Percentiles rank a stretch among this genome's conserved stretches.
Evolutionary conservation across 2,888 invertebrate genomes (phyloP).

Genomic region (Diploptera punctata): DNA sequence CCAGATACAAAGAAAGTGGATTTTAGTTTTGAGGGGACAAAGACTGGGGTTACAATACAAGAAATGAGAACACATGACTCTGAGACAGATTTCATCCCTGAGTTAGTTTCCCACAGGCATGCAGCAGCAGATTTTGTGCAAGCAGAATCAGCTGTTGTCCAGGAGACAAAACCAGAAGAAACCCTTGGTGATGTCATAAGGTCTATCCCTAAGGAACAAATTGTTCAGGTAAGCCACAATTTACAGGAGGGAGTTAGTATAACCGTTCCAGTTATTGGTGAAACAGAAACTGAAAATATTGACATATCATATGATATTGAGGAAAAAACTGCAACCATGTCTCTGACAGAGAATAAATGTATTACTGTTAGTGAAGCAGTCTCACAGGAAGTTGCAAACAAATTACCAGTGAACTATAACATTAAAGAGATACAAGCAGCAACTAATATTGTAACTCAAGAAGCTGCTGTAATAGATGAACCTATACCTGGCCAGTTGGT

Average conservation of each 20-base stretch:
- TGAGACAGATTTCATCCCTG: slow-evolving; percentile 34
- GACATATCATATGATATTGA: slow-evolving; percentile 46
- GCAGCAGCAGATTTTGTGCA: slow-evolving; percentile 34
- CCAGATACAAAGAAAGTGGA: slow-evolving; percentile 39
- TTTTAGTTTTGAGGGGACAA: slow-evolving; percentile 37
- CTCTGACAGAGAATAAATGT: slow-evolving; percentile 37
- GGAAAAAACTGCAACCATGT: slow-evolving; percentile 31
- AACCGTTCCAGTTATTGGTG: slow-evolving; percentile 49
- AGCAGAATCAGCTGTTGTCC: slow-evolving; percentile 38
- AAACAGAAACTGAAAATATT: slow-evolving; percentile 53
- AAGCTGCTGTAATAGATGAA: slow-evolving; percentile 34
- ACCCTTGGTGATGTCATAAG: slow-evolving; percentile 38
- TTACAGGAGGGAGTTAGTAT: slow-evolving; percentile 42
- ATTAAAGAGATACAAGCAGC: slow-evolving; percentile 33
- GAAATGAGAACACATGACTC: slow-evolving; percentile 39
- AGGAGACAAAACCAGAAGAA: slow-evolving; percentile 49
- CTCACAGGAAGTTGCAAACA: slow-evolving; percentile 37
- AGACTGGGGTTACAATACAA: slow-evolving; percentile 43
- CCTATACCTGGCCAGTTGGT: slow-evolving; percentile 34
- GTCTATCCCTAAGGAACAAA: slow-evolving; percentile 36
- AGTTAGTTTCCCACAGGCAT: slow-evolving; percentile 16
- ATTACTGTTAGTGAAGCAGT: slow-evolving; percentile 40
- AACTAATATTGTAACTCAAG: slow-evolving; percentile 31
- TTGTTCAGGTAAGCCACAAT: slow-evolving; percentile 37
- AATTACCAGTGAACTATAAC: slow-evolving; percentile 22